Evolutionary conservation across 2,888 invertebrate genomes (phyloP).

Genomic region (Asteroscopus sphinx): DNA sequence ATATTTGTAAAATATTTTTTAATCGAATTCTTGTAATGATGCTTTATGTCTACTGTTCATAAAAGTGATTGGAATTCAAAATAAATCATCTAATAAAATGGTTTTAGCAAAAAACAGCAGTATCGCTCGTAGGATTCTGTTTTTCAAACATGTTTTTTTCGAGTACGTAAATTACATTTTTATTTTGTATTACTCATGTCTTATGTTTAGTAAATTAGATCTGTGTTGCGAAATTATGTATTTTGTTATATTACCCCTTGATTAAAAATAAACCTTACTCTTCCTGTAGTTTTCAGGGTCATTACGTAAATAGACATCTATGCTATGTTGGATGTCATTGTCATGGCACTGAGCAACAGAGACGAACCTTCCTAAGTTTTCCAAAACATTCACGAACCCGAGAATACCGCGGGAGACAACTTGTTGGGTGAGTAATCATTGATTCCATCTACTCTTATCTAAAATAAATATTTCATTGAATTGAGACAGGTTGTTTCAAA

Average conservation of each 20-base stretch:
- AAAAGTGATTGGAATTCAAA: not conserved
- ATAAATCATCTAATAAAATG: constrained; percentile 61
- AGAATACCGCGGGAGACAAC: constrained; percentile 92
- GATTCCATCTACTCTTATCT: not conserved
- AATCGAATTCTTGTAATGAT: constrained; percentile 41
- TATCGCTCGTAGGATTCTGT: constrained; percentile 58
- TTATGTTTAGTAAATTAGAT: too few species aligned
- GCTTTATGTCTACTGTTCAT: constrained; percentile 11
- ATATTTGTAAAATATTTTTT: constrained; percentile 13
- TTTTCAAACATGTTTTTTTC: constrained; percentile 60
- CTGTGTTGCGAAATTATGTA: too few species aligned
- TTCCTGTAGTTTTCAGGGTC: constrained; percentile 87
- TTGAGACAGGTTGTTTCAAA: constrained; percentile 5
- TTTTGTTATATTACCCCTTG: not conserved
- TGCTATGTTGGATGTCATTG: constrained; percentile 75
- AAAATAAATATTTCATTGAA: too few species aligned
- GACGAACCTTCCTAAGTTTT: constrained; percentile 79
- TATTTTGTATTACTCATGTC: not conserved
- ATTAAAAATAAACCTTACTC: constrained; percentile 21
- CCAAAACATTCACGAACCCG: constrained; percentile 87
- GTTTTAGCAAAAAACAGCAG: constrained; percentile 65
- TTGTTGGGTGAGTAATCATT: constrained; percentile 91
- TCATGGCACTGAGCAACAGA: constrained; percentile 68
- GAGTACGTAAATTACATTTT: constrained; percentile 61
- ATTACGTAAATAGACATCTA: constrained; percentile 82